Base-by-base conservation (phyloP, 2,113 vertebrate genomes). In the Trogon melanurus region DNA sequence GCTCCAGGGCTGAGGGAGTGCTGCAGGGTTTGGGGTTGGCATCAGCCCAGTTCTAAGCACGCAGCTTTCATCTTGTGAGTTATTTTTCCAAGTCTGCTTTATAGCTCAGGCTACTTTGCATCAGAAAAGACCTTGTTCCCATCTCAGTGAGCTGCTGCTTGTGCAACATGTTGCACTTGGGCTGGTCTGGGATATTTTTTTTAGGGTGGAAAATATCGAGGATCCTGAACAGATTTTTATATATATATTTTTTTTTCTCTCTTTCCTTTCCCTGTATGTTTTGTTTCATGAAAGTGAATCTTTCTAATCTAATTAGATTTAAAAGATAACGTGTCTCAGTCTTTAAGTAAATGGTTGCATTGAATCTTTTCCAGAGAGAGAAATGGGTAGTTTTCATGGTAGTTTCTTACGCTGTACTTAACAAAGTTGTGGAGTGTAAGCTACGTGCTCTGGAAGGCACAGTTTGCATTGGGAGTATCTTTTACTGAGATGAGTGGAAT, bases 391-490 rank as follows among this genome's bases (percentile, higher is more conserved):
- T 7, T 78, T 86, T 58, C 5, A 11, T 76, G 19, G 8, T 64
- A 14, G 32, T 48, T 84, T 47, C n/a, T 93, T 76, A 23, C 14
- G 25, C 19, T 26, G 10, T 38, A 5, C n/a, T 58, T 64, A 50
- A 50, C 2, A 16, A 36, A 41, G 7, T 23, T 53, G 57, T 76
- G 41, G 16, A 86, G 8, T 58, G 3, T 21, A 57, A 62, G 5
- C 21, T 16, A 14, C 0, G 0, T 45, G 18, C 48, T 72, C 50
- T 21, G 48, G 54, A 54, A 54, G 9, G 38, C 3, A 23, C 8
- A 4, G 30, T 23, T 65, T 53, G 10, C 3, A 0, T 36, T 75
- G 48, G 14, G 32, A 2, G 0, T 51, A 7, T 61, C 30, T 85
- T 26, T 57, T 50, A 13, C 1, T 48, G 67, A 71, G 25, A 11